Evolutionary conservation across 2,113 vertebrate species (phyloP), one percentile per base, ranked within the genome.

Genomic region (Microtus richardsoni): DNA sequence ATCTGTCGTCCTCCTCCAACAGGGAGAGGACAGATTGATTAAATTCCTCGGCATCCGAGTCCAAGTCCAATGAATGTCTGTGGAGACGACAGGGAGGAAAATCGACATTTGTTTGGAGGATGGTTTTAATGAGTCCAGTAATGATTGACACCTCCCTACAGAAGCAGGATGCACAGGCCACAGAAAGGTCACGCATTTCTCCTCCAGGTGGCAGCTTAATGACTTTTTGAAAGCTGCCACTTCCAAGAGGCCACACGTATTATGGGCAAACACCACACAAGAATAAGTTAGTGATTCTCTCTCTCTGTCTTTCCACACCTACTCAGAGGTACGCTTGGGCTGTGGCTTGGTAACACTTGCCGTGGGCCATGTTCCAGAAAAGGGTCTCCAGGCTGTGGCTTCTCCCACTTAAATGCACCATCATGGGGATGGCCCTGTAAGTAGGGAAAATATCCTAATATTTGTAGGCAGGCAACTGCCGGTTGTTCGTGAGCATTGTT

Each of bases 61-160:
- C 73, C 78, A 94, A 82, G 54, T 91, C 82, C 88, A 95, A 96
- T 64, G 85, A 41, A 86, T 89, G 85, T 83, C 79, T 96, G 73
- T 93, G 68, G 87, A 96, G 88, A 96, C 47, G 73, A 68, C 30
- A 62, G 52, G 78, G 44, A 94, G 79, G 89, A 92, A 95, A 96
- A 92, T 85, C 36, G 39, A 91, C 83, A 30, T 95, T 97, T 95
- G 88, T 94, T 96, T 92, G 86, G 70, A 95, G 88, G 90, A 68
- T 88, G 71, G 88, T 95, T 96, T 96, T 98, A 97, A 96, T 95
- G 94, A 97, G 94, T 95, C 73, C n/a, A 26, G 91, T 97, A 92
- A 91, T 96, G 96, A 97, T 89, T 98, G 97, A 97, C 96, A 97
- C 54, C 54, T 92, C n/a, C 88, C 94, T 94, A 88, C 13, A 66